Percentiles rank a stretch among this genome's conserved stretches.
phyloP scores from a whole-genome alignment of 2,888 invertebrate species.

The Drosophila lutescens region DNA sequence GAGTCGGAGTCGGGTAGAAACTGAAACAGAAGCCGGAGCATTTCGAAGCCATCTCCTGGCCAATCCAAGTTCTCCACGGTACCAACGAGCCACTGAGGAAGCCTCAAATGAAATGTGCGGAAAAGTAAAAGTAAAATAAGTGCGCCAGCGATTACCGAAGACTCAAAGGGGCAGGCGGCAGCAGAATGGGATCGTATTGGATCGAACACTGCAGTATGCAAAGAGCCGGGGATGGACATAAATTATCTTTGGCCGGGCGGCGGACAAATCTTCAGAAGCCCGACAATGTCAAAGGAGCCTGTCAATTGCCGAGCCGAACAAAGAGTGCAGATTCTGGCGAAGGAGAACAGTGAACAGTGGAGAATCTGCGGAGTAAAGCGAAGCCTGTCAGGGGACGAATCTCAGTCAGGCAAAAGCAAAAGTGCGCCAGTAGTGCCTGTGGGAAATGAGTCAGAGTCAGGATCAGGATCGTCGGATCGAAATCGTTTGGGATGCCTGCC shows the following conservation, averaged over 20 bases:
- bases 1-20: conserved; percentile 25
- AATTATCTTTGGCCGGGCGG: conserved; percentile 72
- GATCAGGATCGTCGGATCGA: conserved; percentile 26
- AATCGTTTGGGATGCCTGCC: conserved; percentile 35
- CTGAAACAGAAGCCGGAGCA: conserved; percentile 23
- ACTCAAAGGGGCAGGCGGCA: background rate
- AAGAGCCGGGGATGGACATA: conserved; percentile 62
- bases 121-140: conserved; percentile 77
- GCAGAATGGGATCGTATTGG: conserved; percentile 12
- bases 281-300: conserved; percentile 45
- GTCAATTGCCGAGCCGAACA: conserved; percentile 57
- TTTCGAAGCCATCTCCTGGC: conserved; percentile 2
- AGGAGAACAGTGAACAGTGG: background rate
- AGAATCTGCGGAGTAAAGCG: conserved; percentile 10
- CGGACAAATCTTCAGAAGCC: conserved; percentile 70
- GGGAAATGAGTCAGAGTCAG: conserved; percentile 43
- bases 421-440: conserved; percentile 54
- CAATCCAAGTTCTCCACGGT: conserved; percentile 4
- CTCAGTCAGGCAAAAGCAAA: conserved; percentile 70
- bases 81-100: conserved; percentile 12
- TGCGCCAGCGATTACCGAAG: conserved; percentile 58
- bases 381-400: conserved; percentile 70
- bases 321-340: conserved; percentile 19
- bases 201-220: conserved; percentile 30
- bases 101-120: conserved; percentile 41